Percentiles rank a stretch among this genome's conserved stretches.
Conservation (phyloP, 2,797 vertebrate species). For the Xenops minutus region DNA sequence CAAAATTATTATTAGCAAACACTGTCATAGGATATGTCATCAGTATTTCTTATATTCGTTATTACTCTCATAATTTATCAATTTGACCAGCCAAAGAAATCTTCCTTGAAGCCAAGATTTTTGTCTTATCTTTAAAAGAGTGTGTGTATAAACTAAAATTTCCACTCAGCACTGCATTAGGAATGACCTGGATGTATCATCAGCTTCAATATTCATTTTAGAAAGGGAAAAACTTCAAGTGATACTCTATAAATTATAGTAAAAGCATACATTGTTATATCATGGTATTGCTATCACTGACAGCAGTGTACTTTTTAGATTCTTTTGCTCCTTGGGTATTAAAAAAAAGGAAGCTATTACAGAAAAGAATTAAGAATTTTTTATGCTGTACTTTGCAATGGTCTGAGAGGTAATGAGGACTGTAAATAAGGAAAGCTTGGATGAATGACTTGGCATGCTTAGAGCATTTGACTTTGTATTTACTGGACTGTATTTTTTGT, state of each 20-base stretch:
- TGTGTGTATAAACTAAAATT: neutral
- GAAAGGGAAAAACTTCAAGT: neutral
- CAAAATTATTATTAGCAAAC: neutral
- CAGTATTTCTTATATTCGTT: neutral
- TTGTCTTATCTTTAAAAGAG: neutral
- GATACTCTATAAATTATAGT: neutral
- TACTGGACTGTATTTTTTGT: neutral
- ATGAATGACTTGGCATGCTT: neutral
- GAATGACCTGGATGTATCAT: neutral
- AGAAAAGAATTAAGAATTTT: neutral
- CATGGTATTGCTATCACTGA: neutral
- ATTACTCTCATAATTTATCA: neutral
- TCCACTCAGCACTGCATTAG: neutral
- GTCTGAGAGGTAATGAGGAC: neutral
- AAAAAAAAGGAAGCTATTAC: neutral
- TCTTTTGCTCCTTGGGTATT: neutral
- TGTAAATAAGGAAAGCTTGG: neutral
- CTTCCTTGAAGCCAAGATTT: neutral
- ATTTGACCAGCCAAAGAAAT: neutral
- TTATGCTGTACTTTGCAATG: neutral
- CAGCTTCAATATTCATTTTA: neutral
- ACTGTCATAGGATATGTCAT: neutral
- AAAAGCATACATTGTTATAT: neutral
- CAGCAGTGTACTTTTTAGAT: neutral
- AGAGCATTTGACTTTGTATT: neutral